Conservation (phyloP, 35 echinoderm and acorn worm species). For the Ophioderma brevispina region DNA sequence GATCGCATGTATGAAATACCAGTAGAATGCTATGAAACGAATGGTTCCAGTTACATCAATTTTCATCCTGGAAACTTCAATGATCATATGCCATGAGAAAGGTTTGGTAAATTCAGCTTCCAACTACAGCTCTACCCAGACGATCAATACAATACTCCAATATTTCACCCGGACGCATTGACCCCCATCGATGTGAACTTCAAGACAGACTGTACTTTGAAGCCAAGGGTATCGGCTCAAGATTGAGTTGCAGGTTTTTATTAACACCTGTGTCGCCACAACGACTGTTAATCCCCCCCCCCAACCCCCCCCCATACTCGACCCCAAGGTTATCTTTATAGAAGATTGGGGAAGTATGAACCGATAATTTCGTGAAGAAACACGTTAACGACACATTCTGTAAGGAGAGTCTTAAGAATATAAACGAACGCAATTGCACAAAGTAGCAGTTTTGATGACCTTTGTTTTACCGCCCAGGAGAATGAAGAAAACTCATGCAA, state of each 20-base stretch:
- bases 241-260: too few species aligned
- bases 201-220: not conserved
- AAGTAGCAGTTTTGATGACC: too few species aligned
- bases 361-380: too few species aligned
- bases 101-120: constrained; percentile 20
- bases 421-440: too few species aligned
- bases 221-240: not conserved
- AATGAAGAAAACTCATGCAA: too few species aligned
- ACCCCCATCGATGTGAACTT: not conserved
- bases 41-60: not conserved
- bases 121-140: not conserved
- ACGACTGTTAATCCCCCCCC: not conserved
- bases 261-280: not conserved
- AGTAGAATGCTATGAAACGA: not conserved
- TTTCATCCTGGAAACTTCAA: constrained; percentile 18
- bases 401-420: too few species aligned
- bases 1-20: constrained; percentile 13
- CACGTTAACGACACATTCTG: too few species aligned
- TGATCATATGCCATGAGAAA: constrained; percentile 22
- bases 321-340: not conserved
- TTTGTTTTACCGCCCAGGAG: too few species aligned
- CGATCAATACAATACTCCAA: not conserved
- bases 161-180: not conserved
- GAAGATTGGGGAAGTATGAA: constrained; percentile 14
- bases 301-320: too few species aligned